phyloP scores from a whole-genome alignment of 2,113 vertebrate genomes.

The Prunella fulvescens region DNA sequence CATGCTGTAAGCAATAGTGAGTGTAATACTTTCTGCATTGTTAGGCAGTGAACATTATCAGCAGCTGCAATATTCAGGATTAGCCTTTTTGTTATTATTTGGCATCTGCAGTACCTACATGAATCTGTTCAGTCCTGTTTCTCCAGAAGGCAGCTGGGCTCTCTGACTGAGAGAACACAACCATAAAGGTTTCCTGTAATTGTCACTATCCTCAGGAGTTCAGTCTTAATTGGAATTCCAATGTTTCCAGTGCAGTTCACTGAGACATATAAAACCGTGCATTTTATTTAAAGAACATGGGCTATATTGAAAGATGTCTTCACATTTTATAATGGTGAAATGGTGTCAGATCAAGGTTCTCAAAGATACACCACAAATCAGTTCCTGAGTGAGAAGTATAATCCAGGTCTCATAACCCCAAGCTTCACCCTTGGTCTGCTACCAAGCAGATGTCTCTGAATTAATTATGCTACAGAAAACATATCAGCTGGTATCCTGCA shows the following conservation, averaged over 20 bases:
- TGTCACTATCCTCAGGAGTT: background rate
- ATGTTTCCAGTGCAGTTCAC: background rate
- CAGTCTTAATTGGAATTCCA: background rate
- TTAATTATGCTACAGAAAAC: background rate
- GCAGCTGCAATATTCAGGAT: slow-evolving; percentile 39
- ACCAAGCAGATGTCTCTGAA: background rate
- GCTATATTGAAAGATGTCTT: background rate
- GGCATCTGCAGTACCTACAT: background rate
- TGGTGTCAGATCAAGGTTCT: background rate
- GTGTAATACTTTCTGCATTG: slow-evolving; percentile 34
- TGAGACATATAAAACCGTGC: background rate
- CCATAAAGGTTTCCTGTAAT: background rate
- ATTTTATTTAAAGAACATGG: background rate
- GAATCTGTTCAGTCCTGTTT: slow-evolving; percentile 33
- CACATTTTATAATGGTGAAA: background rate
- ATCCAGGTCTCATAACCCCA: background rate
- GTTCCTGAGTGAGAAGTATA: background rate
- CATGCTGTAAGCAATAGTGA: slow-evolving; percentile 1
- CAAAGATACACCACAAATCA: background rate
- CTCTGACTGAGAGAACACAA: background rate
- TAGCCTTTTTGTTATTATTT: slow-evolving; percentile 26
- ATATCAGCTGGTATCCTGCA: background rate
- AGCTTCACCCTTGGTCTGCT: background rate
- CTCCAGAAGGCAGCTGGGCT: slow-evolving; percentile 27
- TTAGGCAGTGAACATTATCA: slow-evolving; percentile 35